Base-by-base conservation (phyloP, 2,113 vertebrate species). In the Platycercus adscitus region DNA sequence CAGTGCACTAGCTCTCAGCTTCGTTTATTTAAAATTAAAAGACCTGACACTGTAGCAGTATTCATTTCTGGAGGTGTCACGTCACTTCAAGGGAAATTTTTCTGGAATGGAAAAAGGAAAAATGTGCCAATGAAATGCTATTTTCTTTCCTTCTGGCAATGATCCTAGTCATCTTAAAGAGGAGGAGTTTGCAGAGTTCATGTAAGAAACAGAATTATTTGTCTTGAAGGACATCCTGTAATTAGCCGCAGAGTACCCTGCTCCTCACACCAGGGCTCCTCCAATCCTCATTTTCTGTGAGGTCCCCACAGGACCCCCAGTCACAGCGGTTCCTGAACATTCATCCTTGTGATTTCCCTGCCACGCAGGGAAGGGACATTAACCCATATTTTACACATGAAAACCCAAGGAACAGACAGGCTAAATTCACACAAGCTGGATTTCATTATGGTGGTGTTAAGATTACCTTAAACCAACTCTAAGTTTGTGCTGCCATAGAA, bases 11-110 rank as follows among this genome's bases (percentile, higher is more conserved):
- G 80, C 89, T 92, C 83, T 95, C 79, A 89, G 50, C 58, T 92
- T 79, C 92, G 79, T 81, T 93, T 96, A 94, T 96, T 93, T 96
- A 96, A 93, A 96, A 95, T 94, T 92, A 95, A 93, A 91, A 94
- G 86, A 93, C 81, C 83, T 82, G 86, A 96, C 77, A 84, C 70
- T 73, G 56, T 63, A 91, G 86, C 49, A 86, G 52, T 86, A 80
- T 77, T 94, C 70, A 76, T 94, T 96, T 96, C 88, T 93, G 66
- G 61, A 94, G 84, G 88, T 89, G 81, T 93, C 86, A 92, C 71
- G 80, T 93, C 93, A 95, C 91, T 92, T 56, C 23, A n/a, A 93
- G n/a, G 53, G 65, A 89, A 91, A 35, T 77, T 94, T 81, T 92
- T 92, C 81, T 93, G 91, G 86, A 96, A 92, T 44, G 41, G 56